A percentile compares a stretch with the other conserved stretches of the same genome.
Conservation (phyloP, 1,140 invertebrate genomes). For the Reticulitermes speratus region DNA sequence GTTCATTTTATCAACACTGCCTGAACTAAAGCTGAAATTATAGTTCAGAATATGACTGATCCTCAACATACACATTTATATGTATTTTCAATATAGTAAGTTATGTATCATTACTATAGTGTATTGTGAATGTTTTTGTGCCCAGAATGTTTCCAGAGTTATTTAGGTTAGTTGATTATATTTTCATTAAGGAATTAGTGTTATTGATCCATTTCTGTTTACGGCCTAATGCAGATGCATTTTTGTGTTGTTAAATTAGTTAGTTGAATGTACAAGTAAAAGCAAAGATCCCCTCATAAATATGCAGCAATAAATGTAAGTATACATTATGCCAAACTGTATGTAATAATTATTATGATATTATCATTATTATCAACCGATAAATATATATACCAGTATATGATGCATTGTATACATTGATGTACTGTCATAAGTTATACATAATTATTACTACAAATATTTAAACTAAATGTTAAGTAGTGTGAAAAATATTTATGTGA, state of each 20-base stretch:
- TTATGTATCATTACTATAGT: not conserved
- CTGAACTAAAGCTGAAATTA: not conserved
- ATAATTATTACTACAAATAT: not conserved
- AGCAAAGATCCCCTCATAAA: not conserved
- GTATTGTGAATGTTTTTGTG: not conserved
- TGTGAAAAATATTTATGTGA: not conserved
- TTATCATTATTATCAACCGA: not conserved
- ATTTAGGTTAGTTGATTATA: not conserved
- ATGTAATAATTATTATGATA: not conserved
- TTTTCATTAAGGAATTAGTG: not conserved
- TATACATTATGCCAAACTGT: constrained; percentile 13
- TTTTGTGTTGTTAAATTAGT: not conserved
- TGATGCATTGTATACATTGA: not conserved
- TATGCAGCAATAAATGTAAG: constrained; percentile 1
- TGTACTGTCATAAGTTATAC: not conserved
- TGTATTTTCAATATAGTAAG: not conserved
- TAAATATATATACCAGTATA: not conserved
- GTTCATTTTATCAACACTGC: not conserved
- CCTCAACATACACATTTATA: not conserved
- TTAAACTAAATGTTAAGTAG: not conserved
- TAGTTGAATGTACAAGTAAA: not conserved
- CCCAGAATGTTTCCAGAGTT: not conserved
- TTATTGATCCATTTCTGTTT: not conserved
- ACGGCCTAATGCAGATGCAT: constrained; percentile 2
- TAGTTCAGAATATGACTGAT: not conserved